Evolutionary conservation across 2,888 invertebrate species (phyloP), one percentile per base, ranked within the genome.

Genomic region (Lasiommata megera): DNA sequence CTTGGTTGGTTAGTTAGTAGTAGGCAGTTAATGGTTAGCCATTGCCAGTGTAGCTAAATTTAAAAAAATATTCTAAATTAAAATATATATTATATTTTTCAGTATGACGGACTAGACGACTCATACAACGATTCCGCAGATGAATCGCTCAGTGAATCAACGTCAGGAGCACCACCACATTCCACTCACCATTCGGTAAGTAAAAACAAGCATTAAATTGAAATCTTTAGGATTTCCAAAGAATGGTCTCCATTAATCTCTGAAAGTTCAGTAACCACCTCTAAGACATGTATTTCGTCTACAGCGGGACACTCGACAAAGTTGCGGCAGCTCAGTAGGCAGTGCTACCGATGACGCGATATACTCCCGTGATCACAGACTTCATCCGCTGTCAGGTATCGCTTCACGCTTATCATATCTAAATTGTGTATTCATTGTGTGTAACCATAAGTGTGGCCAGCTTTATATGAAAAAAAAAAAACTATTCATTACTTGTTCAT

Each of bases 81-180:
- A n/a, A n/a, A n/a, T n/a, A n/a, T n/a, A n/a, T n/a, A n/a, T n/a
- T n/a, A n/a, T n/a, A n/a, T n/a, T n/a, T 70, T 78, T 57, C 88
- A 95, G 92, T 96, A 96, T 77, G 95, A 95, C 71, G 95, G 95
- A 31, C 88, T 96, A 63, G 95, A 95, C 74, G 95, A 95, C 75
- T 95, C 95, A 61, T 94, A 94, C 74, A 93, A 91, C 66, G 91
- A 91, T 69, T 91, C 91, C 0, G 91, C 90, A 1, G 91, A 91
- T 64, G 93, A 92, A 72, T 92, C 91, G 34, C 82, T 91, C 56
- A 91, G 92, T 65, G 93, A 92, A 76, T 92, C 92, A 14, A 93
- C 92, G 23, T 92, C 92, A 41, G 87, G 93, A 51, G 92, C 92
- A 47, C 89, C 87, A 7, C 77, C 86, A 11, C 84, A 85, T 65